Evolutionary conservation across 2,797 vertebrate genomes (phyloP), one percentile per base, ranked within the genome.

Genomic region (Chrosomus eos): DNA sequence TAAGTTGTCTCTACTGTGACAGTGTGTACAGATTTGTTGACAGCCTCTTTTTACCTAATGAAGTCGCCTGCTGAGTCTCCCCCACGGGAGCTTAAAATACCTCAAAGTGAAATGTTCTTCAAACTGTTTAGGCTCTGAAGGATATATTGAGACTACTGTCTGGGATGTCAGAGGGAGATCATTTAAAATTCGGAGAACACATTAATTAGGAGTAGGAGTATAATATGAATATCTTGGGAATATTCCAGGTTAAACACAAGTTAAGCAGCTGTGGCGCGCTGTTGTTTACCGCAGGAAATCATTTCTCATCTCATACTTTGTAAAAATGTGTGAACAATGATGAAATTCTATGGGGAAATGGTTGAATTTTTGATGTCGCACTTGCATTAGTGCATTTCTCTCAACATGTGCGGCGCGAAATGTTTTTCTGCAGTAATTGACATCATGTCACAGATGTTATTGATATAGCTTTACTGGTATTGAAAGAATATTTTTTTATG

Each of bases 31-130:
- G 31, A 84, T 40, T 55, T 81, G 19, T 72, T 75, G 70, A 83
- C 48, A 79, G 45, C 33, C 70, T 71, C 68, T 81, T 80, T 85
- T 83, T 82, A 48, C 10, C 68, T 81, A 60, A 71, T 82, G 53
- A 62, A 67, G 31, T 72, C 48, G 26, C 62, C 78, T 53, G 45
- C 43, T 82, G 76, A 43, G 72, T 53, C 55, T 83, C 64, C 58
- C 68, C 48, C 7, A 31, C 31, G 5, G 48, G n/a, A 75, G 26
- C 33, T 80, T 7, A 74, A 81, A 53, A 81, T 31, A 80, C 74
- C 62, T 80, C 70, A 75, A 71, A 84, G 72, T 16, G 62, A 84
- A 75, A 70, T 26, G 7, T 70, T 75, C 43, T 80, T 66, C 31
- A 73, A 66, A 74, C 81, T 62, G 48, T 82, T 83, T 82, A 70